Evolutionary conservation across 2,888 invertebrate species (phyloP), one percentile per base, ranked within the genome.

Genomic region (Drosophila helvetica): DNA sequence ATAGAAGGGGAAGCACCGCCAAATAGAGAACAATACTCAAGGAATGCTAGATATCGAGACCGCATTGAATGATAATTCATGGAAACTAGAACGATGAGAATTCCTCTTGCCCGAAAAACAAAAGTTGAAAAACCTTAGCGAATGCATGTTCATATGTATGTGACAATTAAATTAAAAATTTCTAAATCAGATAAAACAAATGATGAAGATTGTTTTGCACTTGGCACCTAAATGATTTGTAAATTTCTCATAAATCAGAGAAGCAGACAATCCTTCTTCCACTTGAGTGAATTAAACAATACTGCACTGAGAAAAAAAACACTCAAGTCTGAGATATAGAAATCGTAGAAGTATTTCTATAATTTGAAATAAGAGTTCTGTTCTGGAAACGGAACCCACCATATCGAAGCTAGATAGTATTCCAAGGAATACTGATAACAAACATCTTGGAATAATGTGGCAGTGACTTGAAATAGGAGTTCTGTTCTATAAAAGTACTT

Each of bases 231-330:
- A 77, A 67, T 61, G 17, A 59, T 59, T 69, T 67, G 52, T 50
- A 65, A 78, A 74, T 63, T 54, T 59, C 56, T 47, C 60, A 80
- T 83, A 76, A 83, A 84, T 76, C 78, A 71, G 52, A 55, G 25
- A 42, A 67, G 22, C 64, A 38, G 64, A 22, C 65, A 67, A 67
- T 43, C 55, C 65, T 65, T 66, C 65, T 66, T 66, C 18, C 42
- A 42, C 38, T 47, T 47, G 67, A 42, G 56, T 56, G 48, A 65
- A 48, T 65, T 55, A 55, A 67, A 67, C 43, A 66, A 66, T 66
- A 53, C 27, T 18, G 45, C 52, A 50, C 30, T 30, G 17, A 6
- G 51, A 30, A 62, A 19, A 25, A 17, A 12, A 15, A n/a, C 5
- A 15, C 4, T 2, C 1, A 30, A 10, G 33, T 4, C 15, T 15